Evolutionary conservation across 2,113 vertebrate species (phyloP), one percentile per base, ranked within the genome.

Genomic region (Climacteris rufus): DNA sequence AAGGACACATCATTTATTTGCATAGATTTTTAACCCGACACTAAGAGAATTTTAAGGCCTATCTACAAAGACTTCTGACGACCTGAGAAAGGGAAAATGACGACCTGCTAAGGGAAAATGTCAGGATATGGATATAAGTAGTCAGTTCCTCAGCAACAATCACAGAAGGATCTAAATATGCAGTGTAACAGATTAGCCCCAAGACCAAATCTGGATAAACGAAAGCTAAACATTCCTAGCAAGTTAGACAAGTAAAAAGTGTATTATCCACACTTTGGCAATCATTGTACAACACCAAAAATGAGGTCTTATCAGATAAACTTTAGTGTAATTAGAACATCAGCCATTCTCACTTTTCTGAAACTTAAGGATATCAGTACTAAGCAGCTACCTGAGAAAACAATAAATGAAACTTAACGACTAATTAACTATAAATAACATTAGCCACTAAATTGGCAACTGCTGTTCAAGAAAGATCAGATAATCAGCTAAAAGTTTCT

Each of bases 61-160:
- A 16, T n/a, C 83, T 42, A 30, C 28, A 28, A 40, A 71, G 27
- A 63, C 14, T 86, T 81, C 50, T 83, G 33, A 63, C 59, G 80
- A 83, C 71, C 45, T 0, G 0, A 53, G 35, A 90, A 90, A 86
- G n/a, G n/a, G n/a, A n/a, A n/a, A n/a, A n/a, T n/a, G n/a, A n/a
- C n/a, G n/a, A n/a, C 78, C 56, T 0, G 0, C 18, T 54, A 59
- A 50, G 24, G 37, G 40, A 93, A 84, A 87, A 87, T 0, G 66
- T 49, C 21, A 70, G 19, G 39, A 63, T 39, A 39, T 9, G 33
- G 77, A 64, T 39, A 2, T 44, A 70, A 84, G 59, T 31, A 83
- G 57, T 49, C 63, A 77, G 66, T 17, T 88, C 50, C 42, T 81
- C 80, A 81, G 33, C 64, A 88, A 88, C 63, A 70, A 57, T 14